Evolutionary conservation across 2,797 vertebrate genomes (phyloP).

Genomic region (Clarias pachynema): DNA sequence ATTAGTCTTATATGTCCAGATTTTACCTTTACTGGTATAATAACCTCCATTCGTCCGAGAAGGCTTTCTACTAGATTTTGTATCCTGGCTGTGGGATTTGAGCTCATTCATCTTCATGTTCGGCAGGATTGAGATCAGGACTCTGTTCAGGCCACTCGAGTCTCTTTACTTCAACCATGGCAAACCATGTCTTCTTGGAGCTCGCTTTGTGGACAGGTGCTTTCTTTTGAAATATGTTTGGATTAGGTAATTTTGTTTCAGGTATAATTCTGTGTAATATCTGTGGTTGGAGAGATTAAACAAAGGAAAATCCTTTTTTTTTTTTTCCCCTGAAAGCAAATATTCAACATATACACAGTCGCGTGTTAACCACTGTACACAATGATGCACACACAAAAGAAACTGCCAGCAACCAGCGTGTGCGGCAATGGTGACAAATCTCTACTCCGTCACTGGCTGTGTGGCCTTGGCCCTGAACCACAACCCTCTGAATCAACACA

Average conservation of each 20-base stretch:
- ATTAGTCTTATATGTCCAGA: background rate
- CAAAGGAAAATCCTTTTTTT: background rate
- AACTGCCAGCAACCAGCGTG: background rate
- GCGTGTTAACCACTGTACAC: background rate
- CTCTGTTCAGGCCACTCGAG: background rate
- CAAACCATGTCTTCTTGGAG: background rate
- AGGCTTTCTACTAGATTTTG: background rate
- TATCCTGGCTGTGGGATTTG: background rate
- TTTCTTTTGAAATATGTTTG: background rate
- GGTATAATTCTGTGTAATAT: background rate
- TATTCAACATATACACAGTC: background rate
- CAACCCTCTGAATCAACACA: conserved; percentile 73
- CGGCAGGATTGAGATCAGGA: background rate
- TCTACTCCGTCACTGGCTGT: conserved; percentile 36
- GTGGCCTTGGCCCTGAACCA: conserved; percentile 70
- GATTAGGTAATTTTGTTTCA: background rate
- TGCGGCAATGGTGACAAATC: background rate
- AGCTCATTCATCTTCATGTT: background rate
- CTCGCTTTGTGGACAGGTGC: background rate
- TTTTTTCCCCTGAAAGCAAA: background rate
- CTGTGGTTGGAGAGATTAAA: background rate
- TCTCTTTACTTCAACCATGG: background rate
- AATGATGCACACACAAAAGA: conserved; percentile 8
- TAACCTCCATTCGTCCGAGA: background rate
- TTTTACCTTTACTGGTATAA: background rate